Evolutionary conservation across 2,888 invertebrate species (phyloP).

Genomic region (Napeogenes sylphis): DNA sequence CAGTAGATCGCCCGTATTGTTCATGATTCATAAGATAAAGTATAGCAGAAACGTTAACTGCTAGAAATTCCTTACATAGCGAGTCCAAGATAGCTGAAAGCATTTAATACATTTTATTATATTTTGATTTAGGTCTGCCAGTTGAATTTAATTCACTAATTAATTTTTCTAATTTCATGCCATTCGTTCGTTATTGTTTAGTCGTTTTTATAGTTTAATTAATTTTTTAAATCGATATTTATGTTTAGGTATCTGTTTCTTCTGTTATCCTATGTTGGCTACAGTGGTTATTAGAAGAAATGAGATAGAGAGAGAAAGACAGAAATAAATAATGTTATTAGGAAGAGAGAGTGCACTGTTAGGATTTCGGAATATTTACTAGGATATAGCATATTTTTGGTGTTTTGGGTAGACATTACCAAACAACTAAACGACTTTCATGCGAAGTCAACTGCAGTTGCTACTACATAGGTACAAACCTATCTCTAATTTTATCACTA

Average conservation of each 20-base stretch:
- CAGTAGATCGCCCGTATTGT: slow-evolving; percentile 94
- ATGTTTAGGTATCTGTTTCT: background rate
- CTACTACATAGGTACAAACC: slow-evolving; percentile 7
- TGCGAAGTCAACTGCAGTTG: slow-evolving; percentile 7
- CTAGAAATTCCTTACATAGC: slow-evolving; percentile 92
- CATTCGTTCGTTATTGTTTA: background rate
- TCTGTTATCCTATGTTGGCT: background rate
- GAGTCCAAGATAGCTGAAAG: slow-evolving; percentile 90
- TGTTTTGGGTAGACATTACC: background rate
- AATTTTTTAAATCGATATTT: background rate
- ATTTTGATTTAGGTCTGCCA: slow-evolving; percentile 9
- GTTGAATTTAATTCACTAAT: slow-evolving; percentile 9
- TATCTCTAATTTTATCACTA: slow-evolving; percentile 3
- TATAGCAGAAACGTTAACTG: slow-evolving; percentile 93
- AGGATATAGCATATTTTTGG: background rate
- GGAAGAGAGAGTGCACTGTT: background rate
- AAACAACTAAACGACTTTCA: slow-evolving; percentile 2
- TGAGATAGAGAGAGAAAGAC: too few species aligned
- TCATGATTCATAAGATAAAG: slow-evolving; percentile 97
- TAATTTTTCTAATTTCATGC: slow-evolving; percentile 5
- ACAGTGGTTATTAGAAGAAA: background rate
- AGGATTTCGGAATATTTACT: background rate
- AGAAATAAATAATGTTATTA: too few species aligned
- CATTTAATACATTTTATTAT: slow-evolving; percentile 34
- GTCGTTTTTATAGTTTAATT: background rate